These are phyloP conservation scores for Philypnodon macrostomus DNA, from an alignment of 2,797 vertebrate genomes.

Conservation along the genomic window DNA sequence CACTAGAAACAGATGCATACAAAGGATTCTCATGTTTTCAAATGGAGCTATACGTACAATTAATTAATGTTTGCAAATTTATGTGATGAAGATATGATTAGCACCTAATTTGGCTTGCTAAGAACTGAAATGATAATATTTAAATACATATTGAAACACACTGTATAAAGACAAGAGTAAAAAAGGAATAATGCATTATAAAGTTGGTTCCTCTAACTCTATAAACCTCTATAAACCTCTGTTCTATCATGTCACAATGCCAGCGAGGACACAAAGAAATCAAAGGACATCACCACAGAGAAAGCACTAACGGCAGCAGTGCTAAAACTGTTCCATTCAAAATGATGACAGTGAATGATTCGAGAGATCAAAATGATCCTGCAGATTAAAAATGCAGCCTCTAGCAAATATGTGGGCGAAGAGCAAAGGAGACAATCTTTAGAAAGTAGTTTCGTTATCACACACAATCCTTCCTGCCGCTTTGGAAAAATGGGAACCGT, in stretches of 20 bases:
- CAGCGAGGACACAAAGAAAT: background rate
- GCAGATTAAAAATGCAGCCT: slow-evolving; percentile 60
- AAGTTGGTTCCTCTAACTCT: no score
- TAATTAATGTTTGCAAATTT: no score
- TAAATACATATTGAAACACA: no score
- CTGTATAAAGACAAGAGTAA: no score
- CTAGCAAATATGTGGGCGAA: slow-evolving; percentile 37
- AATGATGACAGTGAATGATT: slow-evolving; percentile 52
- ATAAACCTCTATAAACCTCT: no score
- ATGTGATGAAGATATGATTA: no score
- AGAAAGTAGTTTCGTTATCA: slow-evolving; percentile 56
- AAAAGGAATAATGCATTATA: no score
- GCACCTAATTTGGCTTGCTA: no score
- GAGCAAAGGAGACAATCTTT: slow-evolving; percentile 19
- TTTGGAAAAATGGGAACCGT: slow-evolving; percentile 30
- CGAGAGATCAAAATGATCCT: slow-evolving; percentile 55
- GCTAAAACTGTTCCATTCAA: slow-evolving; percentile 29
- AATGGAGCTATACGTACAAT: no score
- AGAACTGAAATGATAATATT: no score
- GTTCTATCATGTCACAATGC: slow-evolving; percentile 17
- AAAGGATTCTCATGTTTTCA: no score
- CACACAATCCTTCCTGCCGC: slow-evolving; percentile 45
- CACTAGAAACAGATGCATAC: no score
- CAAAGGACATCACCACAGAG: slow-evolving; percentile 1
- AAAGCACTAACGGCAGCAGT: slow-evolving; percentile 4